Percentiles rank a stretch among this genome's conserved stretches.
Evolutionary conservation across 2,113 vertebrate species (phyloP).

Genomic region (Polypterus bichir): DNA sequence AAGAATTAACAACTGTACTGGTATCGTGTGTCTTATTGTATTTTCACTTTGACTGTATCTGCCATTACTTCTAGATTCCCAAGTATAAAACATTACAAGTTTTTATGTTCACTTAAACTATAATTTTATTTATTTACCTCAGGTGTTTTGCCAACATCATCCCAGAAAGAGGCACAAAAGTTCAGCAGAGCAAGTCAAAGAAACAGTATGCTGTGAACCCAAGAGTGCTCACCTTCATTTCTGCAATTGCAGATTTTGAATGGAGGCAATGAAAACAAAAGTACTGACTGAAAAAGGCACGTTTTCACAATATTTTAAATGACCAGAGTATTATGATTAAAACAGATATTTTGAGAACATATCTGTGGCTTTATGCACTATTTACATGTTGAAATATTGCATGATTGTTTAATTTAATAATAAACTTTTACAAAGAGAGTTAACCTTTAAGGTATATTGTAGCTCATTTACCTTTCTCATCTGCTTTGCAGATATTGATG

Average conservation of each 20-base stretch:
- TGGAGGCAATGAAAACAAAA: neutral
- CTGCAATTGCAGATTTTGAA: neutral
- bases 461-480: too few relatives aligned
- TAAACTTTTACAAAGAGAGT: neutral
- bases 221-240: neutral
- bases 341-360: neutral
- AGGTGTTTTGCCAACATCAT: neutral
- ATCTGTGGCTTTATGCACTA: neutral
- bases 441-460: too few relatives aligned
- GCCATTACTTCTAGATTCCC: too few relatives aligned
- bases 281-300: neutral
- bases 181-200: neutral
- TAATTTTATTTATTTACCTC: neutral
- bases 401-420: neutral
- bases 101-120: too few relatives aligned
- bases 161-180: neutral
- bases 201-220: constrained; percentile 1
- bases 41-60: too few relatives aligned
- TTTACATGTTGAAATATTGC: neutral
- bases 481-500: too few relatives aligned
- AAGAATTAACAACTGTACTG: too few relatives aligned
- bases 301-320: neutral
- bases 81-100: too few relatives aligned
- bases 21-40: too few relatives aligned
- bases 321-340: neutral